A percentile compares a stretch with the other conserved stretches of the same genome.
Evolutionary conservation across 1,140 invertebrate species (phyloP).

Genomic region (Ceratitis capitata): DNA sequence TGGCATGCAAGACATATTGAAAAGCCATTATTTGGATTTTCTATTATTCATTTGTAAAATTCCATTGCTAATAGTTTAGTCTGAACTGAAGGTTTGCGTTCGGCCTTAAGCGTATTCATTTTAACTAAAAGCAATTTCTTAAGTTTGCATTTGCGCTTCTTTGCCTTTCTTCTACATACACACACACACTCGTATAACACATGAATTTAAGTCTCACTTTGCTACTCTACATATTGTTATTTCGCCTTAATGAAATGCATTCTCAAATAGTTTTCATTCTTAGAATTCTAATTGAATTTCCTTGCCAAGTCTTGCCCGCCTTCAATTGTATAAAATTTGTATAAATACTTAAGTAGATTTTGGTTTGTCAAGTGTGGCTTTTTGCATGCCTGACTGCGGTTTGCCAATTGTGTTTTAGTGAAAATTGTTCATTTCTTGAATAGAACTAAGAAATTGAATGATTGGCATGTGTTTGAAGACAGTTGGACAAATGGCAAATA

Average conservation of each 20-base stretch:
- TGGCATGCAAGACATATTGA: background rate
- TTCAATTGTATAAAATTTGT: slow-evolving; percentile 31
- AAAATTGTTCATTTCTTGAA: slow-evolving; percentile 8
- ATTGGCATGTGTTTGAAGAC: background rate
- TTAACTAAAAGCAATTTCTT: background rate
- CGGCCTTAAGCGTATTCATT: background rate
- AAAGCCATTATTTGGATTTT: background rate
- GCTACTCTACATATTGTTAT: background rate
- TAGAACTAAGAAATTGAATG: background rate
- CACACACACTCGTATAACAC: background rate
- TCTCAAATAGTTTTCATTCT: slow-evolving; percentile 20
- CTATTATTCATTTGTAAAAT: background rate
- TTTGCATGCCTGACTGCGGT: slow-evolving; percentile 32
- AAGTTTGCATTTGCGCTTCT: background rate
- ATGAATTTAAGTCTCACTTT: background rate
- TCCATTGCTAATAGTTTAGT: background rate
- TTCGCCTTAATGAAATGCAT: background rate
- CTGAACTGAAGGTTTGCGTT: background rate
- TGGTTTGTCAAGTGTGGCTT: slow-evolving; percentile 23
- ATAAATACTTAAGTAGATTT: slow-evolving; percentile 32
- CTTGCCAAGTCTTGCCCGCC: background rate
- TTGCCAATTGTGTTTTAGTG: slow-evolving; percentile 8
- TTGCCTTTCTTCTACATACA: background rate
- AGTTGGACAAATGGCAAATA: background rate
- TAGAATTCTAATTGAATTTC: slow-evolving; percentile 18